These are phyloP conservation scores for Dendropsophus ebraccatus DNA, from an alignment of 2,113 vertebrate genomes.

Conservation along the genomic window DNA sequence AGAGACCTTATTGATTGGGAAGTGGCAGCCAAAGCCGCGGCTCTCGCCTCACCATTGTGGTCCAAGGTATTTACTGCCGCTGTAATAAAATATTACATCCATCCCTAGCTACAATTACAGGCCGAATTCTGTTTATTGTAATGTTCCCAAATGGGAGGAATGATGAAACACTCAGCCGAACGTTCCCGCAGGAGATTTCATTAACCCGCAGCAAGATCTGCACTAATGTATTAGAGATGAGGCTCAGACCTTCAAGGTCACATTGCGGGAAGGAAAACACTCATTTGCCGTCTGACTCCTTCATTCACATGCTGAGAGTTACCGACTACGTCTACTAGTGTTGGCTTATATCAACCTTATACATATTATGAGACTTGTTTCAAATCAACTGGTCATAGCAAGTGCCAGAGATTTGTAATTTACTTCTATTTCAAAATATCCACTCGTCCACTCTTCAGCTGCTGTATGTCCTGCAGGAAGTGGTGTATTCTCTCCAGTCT, in stretches of 20 bases:
- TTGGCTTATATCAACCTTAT: no score
- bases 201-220: conserved; percentile 34
- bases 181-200: conserved; percentile 43
- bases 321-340: no score
- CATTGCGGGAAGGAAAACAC: not conserved
- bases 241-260: conserved; percentile 38
- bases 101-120: conserved; percentile 39
- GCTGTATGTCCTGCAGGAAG: no score
- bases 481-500: no score
- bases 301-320: not conserved
- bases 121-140: conserved; percentile 42
- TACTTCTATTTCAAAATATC: no score
- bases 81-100: conserved; percentile 35
- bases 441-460: no score
- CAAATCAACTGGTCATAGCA: no score
- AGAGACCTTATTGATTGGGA: conserved; percentile 50
- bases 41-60: not conserved
- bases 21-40: not conserved
- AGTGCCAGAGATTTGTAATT: no score
- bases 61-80: conserved; percentile 46
- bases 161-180: conserved; percentile 28
- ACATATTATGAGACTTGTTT: no score
- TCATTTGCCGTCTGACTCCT: not conserved
- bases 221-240: conserved; percentile 37
- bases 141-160: conserved; percentile 7